Evolutionary conservation across 2,888 invertebrate species (phyloP).

Genomic region (Rhagophthalmus giganteus): DNA sequence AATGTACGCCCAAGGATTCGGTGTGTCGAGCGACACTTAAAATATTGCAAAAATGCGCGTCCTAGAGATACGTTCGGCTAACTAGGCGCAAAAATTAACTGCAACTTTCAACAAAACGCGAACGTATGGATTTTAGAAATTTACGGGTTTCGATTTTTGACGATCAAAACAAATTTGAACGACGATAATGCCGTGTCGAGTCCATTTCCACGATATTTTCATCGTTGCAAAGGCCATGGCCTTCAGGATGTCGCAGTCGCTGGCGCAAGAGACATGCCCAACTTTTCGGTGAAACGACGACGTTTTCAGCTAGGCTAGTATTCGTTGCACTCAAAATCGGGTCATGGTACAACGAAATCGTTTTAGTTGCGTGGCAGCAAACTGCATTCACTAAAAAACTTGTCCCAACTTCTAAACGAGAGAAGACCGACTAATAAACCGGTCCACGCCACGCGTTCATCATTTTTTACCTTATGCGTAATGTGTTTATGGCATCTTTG

Average conservation of each 20-base stretch:
- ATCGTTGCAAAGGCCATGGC: constrained; percentile 41
- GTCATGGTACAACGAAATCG: constrained; percentile 56
- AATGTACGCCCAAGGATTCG: constrained; percentile 32
- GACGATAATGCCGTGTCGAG: too few species aligned
- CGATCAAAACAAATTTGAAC: too few species aligned
- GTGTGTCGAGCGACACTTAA: constrained; percentile 23
- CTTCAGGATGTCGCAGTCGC: constrained; percentile 38
- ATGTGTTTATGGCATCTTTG: constrained; percentile 43
- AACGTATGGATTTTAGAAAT: constrained; percentile 4
- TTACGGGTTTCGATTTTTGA: too few species aligned
- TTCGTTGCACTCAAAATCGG: constrained; percentile 52
- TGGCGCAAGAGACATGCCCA: constrained; percentile 27
- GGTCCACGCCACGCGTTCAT: constrained; percentile 50
- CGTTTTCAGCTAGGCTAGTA: constrained; percentile 51
- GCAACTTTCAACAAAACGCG: constrained; percentile 25
- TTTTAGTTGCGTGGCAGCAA: constrained; percentile 53
- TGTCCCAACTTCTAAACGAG: constrained; percentile 52
- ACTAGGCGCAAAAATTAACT: constrained; percentile 29
- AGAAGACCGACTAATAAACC: constrained; percentile 52
- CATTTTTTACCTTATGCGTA: constrained; percentile 48
- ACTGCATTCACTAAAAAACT: constrained; percentile 54
- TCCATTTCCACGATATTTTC: too few species aligned
- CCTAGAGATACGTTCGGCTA: constrained; percentile 29
- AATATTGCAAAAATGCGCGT: constrained; percentile 13
- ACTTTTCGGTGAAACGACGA: constrained; percentile 35